Evolutionary conservation across 2,888 invertebrate species (phyloP).

Genomic region (Lacanobia wlatinum): DNA sequence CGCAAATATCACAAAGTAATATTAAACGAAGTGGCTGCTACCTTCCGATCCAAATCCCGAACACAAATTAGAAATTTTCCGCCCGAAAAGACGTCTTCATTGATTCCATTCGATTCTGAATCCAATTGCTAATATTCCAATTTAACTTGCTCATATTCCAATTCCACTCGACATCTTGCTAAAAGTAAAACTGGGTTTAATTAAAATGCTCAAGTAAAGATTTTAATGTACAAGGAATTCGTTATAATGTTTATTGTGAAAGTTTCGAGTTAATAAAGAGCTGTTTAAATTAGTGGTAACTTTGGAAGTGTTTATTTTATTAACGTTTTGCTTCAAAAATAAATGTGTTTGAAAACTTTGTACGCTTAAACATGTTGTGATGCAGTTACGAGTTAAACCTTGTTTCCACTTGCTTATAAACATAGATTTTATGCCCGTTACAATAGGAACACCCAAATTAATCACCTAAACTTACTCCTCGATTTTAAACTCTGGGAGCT

Average conservation of each 20-base stretch:
- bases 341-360: slow-evolving; percentile 12
- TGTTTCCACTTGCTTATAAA: too few species aligned
- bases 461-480: too few species aligned
- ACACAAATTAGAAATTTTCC: slow-evolving; percentile 80
- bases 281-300: slow-evolving; percentile 27
- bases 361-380: too few species aligned
- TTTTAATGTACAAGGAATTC: slow-evolving; percentile 3
- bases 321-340: not conserved
- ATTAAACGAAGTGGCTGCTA: too few species aligned
- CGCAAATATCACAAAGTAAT: too few species aligned
- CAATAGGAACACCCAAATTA: not conserved
- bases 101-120: slow-evolving; percentile 69
- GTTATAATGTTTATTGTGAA: slow-evolving; percentile 16
- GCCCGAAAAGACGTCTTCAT: slow-evolving; percentile 70
- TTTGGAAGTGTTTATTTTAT: too few species aligned
- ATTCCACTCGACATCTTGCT: slow-evolving; percentile 43
- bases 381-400: too few species aligned
- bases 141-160: slow-evolving; percentile 66
- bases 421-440: not conserved
- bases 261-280: slow-evolving; percentile 27
- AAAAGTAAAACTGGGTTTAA: slow-evolving; percentile 15
- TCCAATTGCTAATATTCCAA: slow-evolving; percentile 67
- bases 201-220: slow-evolving; percentile 36
- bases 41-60: slow-evolving; percentile 62
- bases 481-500: too few species aligned